Conservation (phyloP, 2,113 vertebrate genomes). For the Crotalus tigris region DNA sequence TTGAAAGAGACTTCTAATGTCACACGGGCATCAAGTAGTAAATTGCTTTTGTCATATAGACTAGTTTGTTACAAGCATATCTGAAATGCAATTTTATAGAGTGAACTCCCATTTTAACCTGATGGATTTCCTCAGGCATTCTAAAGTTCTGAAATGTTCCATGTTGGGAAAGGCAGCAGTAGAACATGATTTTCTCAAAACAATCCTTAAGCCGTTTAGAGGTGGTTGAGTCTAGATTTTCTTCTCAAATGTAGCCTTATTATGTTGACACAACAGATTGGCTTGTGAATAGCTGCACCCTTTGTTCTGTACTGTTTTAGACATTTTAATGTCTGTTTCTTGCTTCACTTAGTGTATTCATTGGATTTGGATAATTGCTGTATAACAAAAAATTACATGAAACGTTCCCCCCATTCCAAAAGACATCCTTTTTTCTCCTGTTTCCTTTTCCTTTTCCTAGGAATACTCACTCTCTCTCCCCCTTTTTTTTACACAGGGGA, state of each 20-base stretch:
- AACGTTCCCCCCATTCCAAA: not conserved
- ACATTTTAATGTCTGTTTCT: not conserved
- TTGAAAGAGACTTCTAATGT: not conserved
- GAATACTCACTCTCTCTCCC: not conserved
- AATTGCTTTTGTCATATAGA: conserved; percentile 24
- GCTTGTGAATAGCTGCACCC: not conserved
- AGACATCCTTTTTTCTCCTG: not conserved
- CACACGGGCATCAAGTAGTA: not conserved
- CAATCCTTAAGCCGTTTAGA: not conserved
- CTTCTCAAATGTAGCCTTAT: not conserved
- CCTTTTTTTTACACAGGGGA: conserved; percentile 9
- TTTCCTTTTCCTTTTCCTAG: conserved; percentile 7
- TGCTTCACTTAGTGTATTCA: not conserved
- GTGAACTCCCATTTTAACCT: not conserved
- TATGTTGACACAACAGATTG: conserved; percentile 18
- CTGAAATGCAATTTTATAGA: not conserved
- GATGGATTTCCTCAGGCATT: not conserved
- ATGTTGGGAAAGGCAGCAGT: not conserved
- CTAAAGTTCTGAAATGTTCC: not conserved
- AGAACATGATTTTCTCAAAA: not conserved
- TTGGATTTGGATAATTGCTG: not conserved
- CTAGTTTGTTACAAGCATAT: not conserved
- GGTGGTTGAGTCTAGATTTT: not conserved
- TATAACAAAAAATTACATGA: not conserved
- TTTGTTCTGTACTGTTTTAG: not conserved